Base-by-base conservation (phyloP, 2,113 vertebrate species). In the Picathartes gymnocephalus region DNA sequence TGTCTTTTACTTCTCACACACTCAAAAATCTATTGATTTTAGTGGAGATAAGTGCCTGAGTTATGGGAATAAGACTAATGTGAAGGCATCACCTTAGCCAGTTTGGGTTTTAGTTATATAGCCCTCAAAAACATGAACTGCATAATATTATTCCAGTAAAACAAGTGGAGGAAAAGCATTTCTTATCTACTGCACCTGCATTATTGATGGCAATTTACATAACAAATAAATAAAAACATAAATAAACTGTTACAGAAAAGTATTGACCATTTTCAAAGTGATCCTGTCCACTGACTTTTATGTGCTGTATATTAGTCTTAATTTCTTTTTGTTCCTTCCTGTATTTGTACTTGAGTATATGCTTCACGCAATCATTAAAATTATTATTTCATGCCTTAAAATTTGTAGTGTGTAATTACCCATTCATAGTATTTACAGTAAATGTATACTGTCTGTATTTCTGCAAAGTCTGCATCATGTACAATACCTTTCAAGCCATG, bases 311-410 rank as follows among this genome's bases (percentile, higher is more conserved):
- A 90, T 93, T 88, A 82, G 40, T 78, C 66, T 48, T 68, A 85
- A 92, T 82, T 91, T 57, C 57, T 74, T 69, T 91, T 86, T 90
- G 42, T 91, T 96, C 77, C 88, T 96, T 96, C 94, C 95, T 92
- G 74, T 79, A 70, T 60, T 91, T 70, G 70, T 88, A 78, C 69
- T 81, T 90, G 64, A 92, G 42, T 77, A 66, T 61, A 81, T 68
- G n/a, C 42, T 81, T 95, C 57, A 79, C 58, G 37, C 27, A 30
- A 20, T 64, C 88, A 93, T 96, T 95, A 84, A 80, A 90, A 81
- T 85, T 87, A 93, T 93, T 94, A 70, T 83, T 94, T 94, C 60
- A 71, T 96, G 80, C 48, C 90, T 91, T 81, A 88, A 81, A 96
- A 69, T 83, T 74, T 40, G 13, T 74, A 86, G 84, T 92, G 74